These are phyloP conservation scores for Catagonus wagneri DNA, from an alignment of 2,113 vertebrate genomes.

Conservation along the genomic window DNA sequence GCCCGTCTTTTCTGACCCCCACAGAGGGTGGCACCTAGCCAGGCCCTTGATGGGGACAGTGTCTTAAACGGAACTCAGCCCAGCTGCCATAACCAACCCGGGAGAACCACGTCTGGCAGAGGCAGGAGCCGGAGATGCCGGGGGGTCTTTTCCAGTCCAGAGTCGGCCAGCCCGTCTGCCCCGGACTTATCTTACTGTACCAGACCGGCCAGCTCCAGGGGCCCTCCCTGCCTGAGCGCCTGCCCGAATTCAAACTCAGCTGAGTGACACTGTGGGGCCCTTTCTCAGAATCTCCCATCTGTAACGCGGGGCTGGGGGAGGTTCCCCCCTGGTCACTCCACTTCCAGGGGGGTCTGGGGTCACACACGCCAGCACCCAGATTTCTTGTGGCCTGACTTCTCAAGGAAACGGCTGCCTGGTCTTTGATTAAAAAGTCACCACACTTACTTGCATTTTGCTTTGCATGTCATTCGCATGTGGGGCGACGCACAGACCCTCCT, in stretches of 20 bases:
- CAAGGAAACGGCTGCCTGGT: not conserved
- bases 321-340: no score
- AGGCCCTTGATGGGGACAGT: not conserved
- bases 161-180: not conserved
- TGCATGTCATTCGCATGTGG: not conserved
- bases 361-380: not conserved
- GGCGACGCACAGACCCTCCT: not conserved
- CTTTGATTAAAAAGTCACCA: not conserved
- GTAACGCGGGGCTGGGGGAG: not conserved
- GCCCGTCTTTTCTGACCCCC: not conserved
- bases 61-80: not conserved
- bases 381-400: not conserved
- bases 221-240: not conserved
- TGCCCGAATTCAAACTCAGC: not conserved
- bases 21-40: not conserved
- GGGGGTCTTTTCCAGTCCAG: not conserved
- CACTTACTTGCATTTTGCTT: not conserved
- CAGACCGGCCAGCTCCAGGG: not conserved
- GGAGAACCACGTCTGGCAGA: not conserved
- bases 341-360: not conserved
- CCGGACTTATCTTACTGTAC: slow-evolving; percentile 61
- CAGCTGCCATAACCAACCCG: not conserved
- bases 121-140: not conserved
- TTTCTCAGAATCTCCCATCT: not conserved
- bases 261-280: not conserved